phyloP scores from a whole-genome alignment of 2,888 invertebrate species.

The Auanema sp. region DNA sequence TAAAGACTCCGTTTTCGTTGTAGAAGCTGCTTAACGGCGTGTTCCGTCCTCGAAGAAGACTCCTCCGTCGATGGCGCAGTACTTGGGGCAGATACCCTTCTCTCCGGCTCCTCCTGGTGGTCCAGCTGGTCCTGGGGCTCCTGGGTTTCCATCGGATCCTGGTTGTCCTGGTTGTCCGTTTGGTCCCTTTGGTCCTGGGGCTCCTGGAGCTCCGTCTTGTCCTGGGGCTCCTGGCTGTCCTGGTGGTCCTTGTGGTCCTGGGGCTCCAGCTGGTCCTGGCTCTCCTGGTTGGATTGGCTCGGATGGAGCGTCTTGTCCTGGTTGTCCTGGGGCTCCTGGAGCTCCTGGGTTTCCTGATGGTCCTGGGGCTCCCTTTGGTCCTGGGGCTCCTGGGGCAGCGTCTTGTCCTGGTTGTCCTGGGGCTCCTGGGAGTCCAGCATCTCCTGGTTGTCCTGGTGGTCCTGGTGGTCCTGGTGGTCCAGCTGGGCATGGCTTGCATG shows the following conservation, averaged over 20 bases:
- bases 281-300: constrained; percentile 49
- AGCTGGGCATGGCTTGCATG: constrained; percentile 54
- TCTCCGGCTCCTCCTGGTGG: constrained; percentile 33
- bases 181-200: constrained; percentile 55
- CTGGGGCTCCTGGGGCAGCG: constrained; percentile 50
- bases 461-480: constrained; percentile 50
- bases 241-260: constrained; percentile 53
- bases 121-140: constrained; percentile 25
- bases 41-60: constrained; percentile 64
- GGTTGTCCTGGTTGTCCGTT: constrained; percentile 54
- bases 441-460: constrained; percentile 46
- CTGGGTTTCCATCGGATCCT: constrained; percentile 36
- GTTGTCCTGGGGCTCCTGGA: constrained; percentile 54
- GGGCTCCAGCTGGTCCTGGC: constrained; percentile 50
- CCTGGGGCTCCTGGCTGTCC: constrained; percentile 48
- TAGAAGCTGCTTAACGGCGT: constrained; percentile 29
- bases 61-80: constrained; percentile 51
- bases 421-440: constrained; percentile 39
- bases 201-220: constrained; percentile 43
- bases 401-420: constrained; percentile 48
- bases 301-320: constrained; percentile 50
- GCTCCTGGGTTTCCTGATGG: constrained; percentile 46
- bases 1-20: no score
- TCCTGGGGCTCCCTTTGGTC: constrained; percentile 50
- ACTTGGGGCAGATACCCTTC: constrained; percentile 54